phyloP scores from a whole-genome alignment of 2,888 invertebrate species.

The Limnephilus auricula region DNA sequence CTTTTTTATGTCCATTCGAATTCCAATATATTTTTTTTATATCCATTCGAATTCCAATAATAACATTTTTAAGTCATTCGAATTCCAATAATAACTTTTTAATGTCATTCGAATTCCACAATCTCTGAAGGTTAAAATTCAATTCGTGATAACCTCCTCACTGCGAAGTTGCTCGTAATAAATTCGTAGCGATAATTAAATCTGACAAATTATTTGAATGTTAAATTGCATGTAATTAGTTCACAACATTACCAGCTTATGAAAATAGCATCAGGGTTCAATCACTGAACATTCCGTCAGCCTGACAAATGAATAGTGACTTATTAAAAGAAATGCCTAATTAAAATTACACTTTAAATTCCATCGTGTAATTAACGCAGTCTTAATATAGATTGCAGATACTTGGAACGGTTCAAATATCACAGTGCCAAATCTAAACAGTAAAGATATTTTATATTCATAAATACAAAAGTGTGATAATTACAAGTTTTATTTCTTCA shows the following conservation, averaged over 20 bases:
- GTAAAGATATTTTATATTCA: not conserved
- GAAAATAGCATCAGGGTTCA: not conserved
- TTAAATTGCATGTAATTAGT: not conserved
- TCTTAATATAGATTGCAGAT: constrained; percentile 5
- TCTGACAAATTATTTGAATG: not conserved
- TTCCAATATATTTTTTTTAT: too few relatives aligned
- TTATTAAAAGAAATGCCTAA: constrained; percentile 22
- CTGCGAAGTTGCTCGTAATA: not conserved
- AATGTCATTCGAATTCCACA: not conserved
- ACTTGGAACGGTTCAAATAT: constrained; percentile 28
- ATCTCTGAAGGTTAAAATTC: not conserved
- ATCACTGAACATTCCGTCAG: not conserved
- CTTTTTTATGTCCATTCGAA: not conserved
- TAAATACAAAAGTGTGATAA: not conserved
- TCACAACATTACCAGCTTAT: too few relatives aligned
- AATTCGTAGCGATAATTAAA: not conserved
- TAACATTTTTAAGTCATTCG: too few relatives aligned
- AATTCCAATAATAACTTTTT: not conserved
- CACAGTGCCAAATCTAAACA: constrained; percentile 7
- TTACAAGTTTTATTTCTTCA: not conserved
- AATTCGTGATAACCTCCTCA: not conserved
- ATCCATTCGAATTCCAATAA: too few relatives aligned
- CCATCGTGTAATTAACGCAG: not conserved
- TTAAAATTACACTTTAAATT: constrained; percentile 21
- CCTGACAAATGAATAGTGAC: not conserved